Evolutionary conservation across 1,140 invertebrate genomes (phyloP).

Genomic region (Neoseiulus cucumeris): DNA sequence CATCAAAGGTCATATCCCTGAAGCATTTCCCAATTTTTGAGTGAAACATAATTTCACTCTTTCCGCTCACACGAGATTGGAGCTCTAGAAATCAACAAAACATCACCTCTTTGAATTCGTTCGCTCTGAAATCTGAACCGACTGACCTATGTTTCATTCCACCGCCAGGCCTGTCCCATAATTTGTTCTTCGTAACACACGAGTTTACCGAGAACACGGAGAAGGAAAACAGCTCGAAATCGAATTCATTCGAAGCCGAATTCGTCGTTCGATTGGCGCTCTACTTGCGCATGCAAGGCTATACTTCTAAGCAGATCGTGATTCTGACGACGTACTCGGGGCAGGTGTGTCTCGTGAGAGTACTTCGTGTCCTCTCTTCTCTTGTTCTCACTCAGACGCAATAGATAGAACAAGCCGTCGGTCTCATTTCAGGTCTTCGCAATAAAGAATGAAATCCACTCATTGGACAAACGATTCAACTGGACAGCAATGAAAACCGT

Average conservation of each 20-base stretch:
- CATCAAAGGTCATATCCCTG: neutral
- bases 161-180: neutral
- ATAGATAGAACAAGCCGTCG: too few species aligned
- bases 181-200: neutral
- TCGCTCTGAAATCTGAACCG: neutral
- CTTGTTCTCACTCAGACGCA: too few species aligned
- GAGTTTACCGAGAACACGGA: neutral
- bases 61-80: too few species aligned
- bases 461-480: neutral
- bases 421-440: neutral
- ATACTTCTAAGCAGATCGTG: conserved; percentile 36
- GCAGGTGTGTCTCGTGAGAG: conserved; percentile 23
- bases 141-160: neutral
- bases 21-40: too few species aligned
- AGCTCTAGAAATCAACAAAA: too few species aligned
- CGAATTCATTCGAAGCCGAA: conserved; percentile 38
- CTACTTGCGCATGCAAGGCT: conserved; percentile 39
- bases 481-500: neutral
- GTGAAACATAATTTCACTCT: too few species aligned
- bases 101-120: too few species aligned
- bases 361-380: too few species aligned
- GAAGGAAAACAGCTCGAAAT: neutral
- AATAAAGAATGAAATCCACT: neutral
- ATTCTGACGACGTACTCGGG: conserved; percentile 43
- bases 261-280: conserved; percentile 34